Percentiles rank a stretch among this genome's conserved stretches.
phyloP scores from a whole-genome alignment of 2,113 vertebrate species.

The Mus pahari region DNA sequence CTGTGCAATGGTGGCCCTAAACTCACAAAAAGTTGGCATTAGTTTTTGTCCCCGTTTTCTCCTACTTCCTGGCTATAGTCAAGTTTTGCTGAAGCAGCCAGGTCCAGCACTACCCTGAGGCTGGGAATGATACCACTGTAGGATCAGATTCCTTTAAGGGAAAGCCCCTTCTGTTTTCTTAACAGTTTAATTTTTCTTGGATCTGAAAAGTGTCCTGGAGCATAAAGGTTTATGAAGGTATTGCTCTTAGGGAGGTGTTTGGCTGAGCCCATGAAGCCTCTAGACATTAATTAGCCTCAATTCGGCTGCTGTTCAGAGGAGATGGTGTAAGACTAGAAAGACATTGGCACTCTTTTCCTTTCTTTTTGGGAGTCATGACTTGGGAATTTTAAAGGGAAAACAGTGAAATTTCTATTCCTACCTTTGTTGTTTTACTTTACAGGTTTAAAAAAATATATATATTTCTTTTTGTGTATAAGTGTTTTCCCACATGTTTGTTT shows the following conservation, averaged over 20 bases:
- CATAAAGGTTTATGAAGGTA: background rate
- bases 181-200: background rate
- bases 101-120: background rate
- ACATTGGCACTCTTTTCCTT: background rate
- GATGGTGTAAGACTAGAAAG: background rate
- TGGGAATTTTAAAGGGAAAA: slow-evolving; percentile 25
- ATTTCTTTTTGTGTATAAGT: background rate
- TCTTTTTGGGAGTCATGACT: background rate
- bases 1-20: background rate
- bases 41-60: background rate
- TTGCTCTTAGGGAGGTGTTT: background rate
- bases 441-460: background rate
- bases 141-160: background rate
- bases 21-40: background rate
- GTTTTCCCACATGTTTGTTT: background rate
- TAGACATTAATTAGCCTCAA: background rate
- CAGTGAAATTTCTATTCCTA: background rate
- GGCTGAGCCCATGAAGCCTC: background rate
- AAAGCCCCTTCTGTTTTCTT: background rate
- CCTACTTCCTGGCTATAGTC: background rate
- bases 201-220: background rate
- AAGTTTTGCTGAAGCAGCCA: background rate
- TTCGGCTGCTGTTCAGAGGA: background rate
- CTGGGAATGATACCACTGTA: background rate
- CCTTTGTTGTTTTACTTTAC: background rate